Percentiles rank a stretch among this genome's conserved stretches.
Evolutionary conservation across 2,888 invertebrate species (phyloP).

Genomic region (Drosophila neonasuta): DNA sequence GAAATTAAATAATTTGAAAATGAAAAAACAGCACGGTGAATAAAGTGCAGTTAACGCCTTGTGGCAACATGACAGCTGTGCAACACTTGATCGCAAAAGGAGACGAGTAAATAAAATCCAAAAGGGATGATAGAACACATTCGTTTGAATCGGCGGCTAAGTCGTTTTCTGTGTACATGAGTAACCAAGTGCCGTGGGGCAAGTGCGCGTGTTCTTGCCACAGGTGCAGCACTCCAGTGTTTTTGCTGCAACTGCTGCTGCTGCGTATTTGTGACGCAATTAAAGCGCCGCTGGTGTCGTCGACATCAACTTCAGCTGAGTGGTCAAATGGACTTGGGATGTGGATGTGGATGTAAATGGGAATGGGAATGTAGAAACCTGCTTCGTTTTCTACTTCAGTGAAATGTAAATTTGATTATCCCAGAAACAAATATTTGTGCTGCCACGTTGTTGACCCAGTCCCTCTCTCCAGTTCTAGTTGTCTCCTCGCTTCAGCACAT

Average conservation of each 20-base stretch:
- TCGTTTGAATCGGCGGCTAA: conserved; percentile 28
- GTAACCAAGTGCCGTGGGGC: conserved; percentile 42
- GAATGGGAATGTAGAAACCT: background rate
- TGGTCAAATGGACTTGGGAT: background rate
- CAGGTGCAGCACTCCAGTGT: conserved; percentile 45
- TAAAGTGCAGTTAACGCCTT: conserved; percentile 5
- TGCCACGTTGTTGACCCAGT: conserved; percentile 35
- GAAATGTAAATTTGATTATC: conserved; percentile 78
- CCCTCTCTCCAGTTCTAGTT: conserved; percentile 1
- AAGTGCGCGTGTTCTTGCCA: conserved; percentile 51
- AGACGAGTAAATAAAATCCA: background rate
- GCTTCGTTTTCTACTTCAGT: conserved; percentile 54
- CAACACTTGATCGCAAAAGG: conserved; percentile 12
- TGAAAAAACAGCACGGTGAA: background rate
- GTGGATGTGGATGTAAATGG: too few species aligned
- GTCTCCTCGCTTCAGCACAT: conserved; percentile 1
- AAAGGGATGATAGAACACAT: background rate
- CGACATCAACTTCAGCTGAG: background rate
- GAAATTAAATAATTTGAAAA: background rate
- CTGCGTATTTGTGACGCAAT: conserved; percentile 36
- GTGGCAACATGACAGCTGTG: conserved; percentile 12
- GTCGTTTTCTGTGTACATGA: conserved; percentile 35
- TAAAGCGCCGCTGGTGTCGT: conserved; percentile 27
- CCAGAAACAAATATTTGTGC: conserved; percentile 69
- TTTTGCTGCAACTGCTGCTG: background rate